Base-by-base conservation (phyloP, 2,888 invertebrate genomes). In the Malachius bipustulatus region DNA sequence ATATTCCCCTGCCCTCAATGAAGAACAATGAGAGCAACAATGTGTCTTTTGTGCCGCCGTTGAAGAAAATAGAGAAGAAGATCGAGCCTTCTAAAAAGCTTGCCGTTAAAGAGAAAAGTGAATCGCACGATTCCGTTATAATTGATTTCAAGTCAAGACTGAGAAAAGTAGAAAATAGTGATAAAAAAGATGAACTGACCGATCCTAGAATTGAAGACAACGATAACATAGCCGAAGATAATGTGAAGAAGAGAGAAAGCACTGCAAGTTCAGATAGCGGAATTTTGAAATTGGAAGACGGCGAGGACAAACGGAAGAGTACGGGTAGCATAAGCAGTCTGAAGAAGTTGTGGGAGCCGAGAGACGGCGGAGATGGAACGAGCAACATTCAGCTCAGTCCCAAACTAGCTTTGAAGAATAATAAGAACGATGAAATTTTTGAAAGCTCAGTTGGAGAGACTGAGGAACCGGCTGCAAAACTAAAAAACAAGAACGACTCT, bases 241-340 rank as follows among this genome's bases (percentile, higher is more conserved):
- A 48, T 14, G 52, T 57, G 36, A 62, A 60, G 37, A 64, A 64
- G 46, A 53, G 64, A 31, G 65, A 68, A 47, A 66, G 63, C 41
- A 60, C 61, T 2, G 61, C 62, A 9, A 62, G 64, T 47, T 58
- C 60, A 0, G 63, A 63, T 38, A 61, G 61, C 40, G 57, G 58
- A 4, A 62, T 67, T 43, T 42, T 59, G 32, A 61, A 61, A 47
- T 53, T 59, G 16, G 75, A 71, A 4, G 82, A 82, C 33, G 75
- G 74, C 10, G 84, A 87, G 34, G 85, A 87, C 57, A 90, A 89
- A 59, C 71, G 90, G 9, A 80, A 85, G 46, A 89, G 89, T 61
- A 89, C 89, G 32, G 90, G 90, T 42, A 88, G 88, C 64, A 91
- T 91, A 54, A 88, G 81, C 59, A 90, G 87, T 61, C 68, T 91